Evolutionary conservation across 2,797 vertebrate species (phyloP).

Genomic region (Tapirus indicus): DNA sequence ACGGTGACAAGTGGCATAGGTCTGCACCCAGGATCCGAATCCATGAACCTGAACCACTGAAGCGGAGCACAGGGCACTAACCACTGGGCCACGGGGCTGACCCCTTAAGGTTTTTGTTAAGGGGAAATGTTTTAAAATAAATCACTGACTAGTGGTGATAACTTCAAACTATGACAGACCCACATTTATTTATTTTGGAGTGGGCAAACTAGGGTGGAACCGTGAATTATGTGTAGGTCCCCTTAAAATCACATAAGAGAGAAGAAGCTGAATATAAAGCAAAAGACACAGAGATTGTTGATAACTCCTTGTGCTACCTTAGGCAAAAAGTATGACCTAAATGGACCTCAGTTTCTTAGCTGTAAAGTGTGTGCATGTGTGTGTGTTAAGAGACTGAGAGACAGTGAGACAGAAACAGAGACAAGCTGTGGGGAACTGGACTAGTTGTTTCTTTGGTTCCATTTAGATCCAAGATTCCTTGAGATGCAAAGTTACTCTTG

Average conservation of each 20-base stretch:
- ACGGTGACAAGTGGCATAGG: too few relatives aligned
- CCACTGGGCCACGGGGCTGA: too few relatives aligned
- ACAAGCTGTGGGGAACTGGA: background rate
- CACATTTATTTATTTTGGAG: background rate
- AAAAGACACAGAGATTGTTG: background rate
- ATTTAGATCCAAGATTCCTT: background rate
- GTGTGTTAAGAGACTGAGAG: background rate
- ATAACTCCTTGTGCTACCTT: background rate
- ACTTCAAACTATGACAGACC: background rate
- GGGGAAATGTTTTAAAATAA: background rate
- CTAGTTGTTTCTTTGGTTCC: background rate
- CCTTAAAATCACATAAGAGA: slow-evolving; percentile 33
- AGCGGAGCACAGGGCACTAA: too few relatives aligned
- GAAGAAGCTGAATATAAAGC: background rate
- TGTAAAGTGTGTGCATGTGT: background rate
- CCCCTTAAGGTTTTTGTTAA: background rate
- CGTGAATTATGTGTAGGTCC: background rate
- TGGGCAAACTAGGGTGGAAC: background rate
- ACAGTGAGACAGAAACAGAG: background rate
- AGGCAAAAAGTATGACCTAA: background rate
- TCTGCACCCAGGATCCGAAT: too few relatives aligned
- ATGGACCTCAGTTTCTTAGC: background rate
- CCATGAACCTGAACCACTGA: too few relatives aligned
- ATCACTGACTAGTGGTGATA: background rate
- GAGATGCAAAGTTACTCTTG: background rate